phyloP scores from a whole-genome alignment of 2,797 vertebrate species.

The Dendrocincla fuliginosa region DNA sequence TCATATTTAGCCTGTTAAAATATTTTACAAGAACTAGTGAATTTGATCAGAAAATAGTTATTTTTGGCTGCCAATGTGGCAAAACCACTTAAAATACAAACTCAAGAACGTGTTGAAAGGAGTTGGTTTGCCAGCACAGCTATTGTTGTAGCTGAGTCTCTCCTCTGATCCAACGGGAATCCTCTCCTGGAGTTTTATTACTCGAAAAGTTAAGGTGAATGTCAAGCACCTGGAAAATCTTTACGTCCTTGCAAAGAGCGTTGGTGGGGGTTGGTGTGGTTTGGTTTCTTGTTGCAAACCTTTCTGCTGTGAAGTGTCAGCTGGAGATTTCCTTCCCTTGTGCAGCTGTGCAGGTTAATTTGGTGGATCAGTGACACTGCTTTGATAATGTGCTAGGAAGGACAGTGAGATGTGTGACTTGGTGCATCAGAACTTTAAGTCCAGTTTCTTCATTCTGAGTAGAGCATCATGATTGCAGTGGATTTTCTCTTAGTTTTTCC shows the following conservation, averaged over 20 bases:
- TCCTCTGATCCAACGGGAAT: background rate
- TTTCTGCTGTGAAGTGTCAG: background rate
- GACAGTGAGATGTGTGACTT: rapidly evolving
- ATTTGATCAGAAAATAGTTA: slow-evolving; percentile 58
- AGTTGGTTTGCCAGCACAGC: background rate
- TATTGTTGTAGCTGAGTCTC: slow-evolving; percentile 41
- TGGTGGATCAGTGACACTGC: background rate
- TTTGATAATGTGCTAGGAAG: background rate
- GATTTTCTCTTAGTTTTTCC: background rate
- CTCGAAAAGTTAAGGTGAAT: background rate
- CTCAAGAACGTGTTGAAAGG: slow-evolving; percentile 46
- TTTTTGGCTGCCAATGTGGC: slow-evolving; percentile 51
- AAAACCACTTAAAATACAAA: slow-evolving; percentile 55
- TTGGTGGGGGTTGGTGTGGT: background rate
- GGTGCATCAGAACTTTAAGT: background rate
- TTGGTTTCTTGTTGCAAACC: background rate
- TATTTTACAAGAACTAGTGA: slow-evolving; percentile 34
- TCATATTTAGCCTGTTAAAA: background rate
- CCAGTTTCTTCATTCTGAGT: background rate
- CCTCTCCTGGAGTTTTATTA: background rate
- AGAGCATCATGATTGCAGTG: too few relatives aligned
- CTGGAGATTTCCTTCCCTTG: background rate
- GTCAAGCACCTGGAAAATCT: background rate
- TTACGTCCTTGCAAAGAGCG: background rate
- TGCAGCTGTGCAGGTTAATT: background rate